phyloP scores from a whole-genome alignment of 2,113 vertebrate species.

The Mustela lutreola region DNA sequence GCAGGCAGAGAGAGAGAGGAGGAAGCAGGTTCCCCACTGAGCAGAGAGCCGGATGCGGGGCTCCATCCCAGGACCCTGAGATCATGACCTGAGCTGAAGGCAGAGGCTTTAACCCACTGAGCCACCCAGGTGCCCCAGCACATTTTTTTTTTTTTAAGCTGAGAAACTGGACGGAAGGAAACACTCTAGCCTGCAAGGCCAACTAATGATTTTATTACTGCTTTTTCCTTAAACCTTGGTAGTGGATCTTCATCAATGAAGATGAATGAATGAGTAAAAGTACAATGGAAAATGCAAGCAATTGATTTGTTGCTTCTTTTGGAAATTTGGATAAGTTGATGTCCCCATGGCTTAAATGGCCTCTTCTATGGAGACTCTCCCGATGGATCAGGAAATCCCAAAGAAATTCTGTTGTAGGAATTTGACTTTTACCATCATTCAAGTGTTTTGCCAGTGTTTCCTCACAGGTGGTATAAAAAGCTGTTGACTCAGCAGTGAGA shows the following conservation, averaged over 20 bases:
- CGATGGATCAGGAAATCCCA: slow-evolving; percentile 90
- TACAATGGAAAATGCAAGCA: slow-evolving; percentile 86
- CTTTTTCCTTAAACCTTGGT: background rate
- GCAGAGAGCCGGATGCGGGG: too few species aligned
- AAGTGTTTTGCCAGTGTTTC: background rate
- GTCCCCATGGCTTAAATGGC: slow-evolving; percentile 90
- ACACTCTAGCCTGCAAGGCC: background rate
- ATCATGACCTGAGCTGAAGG: too few species aligned
- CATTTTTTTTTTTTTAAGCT: background rate
- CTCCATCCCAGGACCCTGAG: too few species aligned
- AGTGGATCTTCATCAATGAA: slow-evolving; percentile 53
- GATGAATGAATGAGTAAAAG: slow-evolving; percentile 83
- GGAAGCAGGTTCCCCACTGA: too few species aligned
- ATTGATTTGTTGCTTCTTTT: slow-evolving; percentile 80
- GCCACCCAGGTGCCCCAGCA: too few species aligned
- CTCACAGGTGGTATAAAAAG: background rate
- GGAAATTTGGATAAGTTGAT: slow-evolving; percentile 85
- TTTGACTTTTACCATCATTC: background rate
- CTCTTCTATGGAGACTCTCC: slow-evolving; percentile 89
- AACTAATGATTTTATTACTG: background rate
- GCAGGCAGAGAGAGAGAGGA: too few species aligned
- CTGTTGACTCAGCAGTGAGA: slow-evolving; percentile 87
- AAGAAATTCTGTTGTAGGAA: slow-evolving; percentile 85
- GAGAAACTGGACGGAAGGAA: background rate
- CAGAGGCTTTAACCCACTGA: too few species aligned